Conservation (phyloP, 2,113 vertebrate genomes). For the Boulengeromyrus knoepffleri region DNA sequence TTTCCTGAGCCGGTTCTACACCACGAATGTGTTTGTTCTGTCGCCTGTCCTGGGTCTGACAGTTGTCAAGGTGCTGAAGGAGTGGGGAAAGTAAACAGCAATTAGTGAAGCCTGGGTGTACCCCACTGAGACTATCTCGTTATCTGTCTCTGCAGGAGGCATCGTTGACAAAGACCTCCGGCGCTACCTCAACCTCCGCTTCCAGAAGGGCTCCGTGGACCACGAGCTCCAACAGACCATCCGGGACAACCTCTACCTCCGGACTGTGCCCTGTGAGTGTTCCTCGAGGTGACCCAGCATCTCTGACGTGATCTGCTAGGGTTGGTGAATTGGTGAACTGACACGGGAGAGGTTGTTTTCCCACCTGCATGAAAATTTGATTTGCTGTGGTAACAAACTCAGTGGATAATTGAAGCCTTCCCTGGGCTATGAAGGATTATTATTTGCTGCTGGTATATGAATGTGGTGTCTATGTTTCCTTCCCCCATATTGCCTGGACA, state of each 20-base stretch:
- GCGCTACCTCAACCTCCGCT: constrained; percentile 97
- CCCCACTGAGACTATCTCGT: constrained; percentile 8
- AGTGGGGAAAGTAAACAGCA: not conserved
- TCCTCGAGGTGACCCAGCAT: not conserved
- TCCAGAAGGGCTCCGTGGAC: constrained; percentile 97
- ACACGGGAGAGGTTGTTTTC: not conserved
- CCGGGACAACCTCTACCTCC: constrained; percentile 98
- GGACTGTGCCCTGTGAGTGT: constrained; percentile 94
- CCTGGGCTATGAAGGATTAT: not conserved
- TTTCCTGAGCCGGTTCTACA: not conserved
- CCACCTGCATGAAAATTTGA: not conserved
- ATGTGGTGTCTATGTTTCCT: not conserved
- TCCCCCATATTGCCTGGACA: not conserved
- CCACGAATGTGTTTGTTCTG: not conserved
- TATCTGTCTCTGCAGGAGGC: constrained; percentile 70
- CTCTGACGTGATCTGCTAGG: not conserved
- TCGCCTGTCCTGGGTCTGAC: not conserved
- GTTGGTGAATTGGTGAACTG: not conserved
- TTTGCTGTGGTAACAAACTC: not conserved
- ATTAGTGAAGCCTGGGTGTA: not conserved
- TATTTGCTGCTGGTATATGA: not conserved
- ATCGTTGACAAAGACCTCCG: constrained; percentile 96
- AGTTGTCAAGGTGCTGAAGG: not conserved
- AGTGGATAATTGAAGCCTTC: not conserved
- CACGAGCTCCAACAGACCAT: constrained; percentile 98